Evolutionary conservation across 23 tunicate genomes (phyloP), one percentile per base, ranked within the genome.

Genomic region (Ciona savignyi): DNA sequence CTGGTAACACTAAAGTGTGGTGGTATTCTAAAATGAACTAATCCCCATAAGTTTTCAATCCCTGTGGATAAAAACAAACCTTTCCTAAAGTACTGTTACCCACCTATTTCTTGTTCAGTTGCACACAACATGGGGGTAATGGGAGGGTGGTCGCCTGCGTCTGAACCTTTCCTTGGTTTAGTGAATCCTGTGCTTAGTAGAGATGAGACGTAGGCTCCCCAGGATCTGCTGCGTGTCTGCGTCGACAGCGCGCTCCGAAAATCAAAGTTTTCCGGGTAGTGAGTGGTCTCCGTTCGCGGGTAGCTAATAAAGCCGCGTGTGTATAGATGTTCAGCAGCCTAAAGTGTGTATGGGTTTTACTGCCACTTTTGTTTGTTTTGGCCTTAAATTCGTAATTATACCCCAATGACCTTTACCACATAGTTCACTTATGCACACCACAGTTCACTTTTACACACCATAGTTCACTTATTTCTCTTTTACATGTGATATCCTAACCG

Each of bases 261-360:
- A 62, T 95, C 96, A 62, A 95, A 95, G 65, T 89, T 95, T 28
- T 88, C 96, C 9, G 96, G 78, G 56, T 95, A 95, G 11, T 84
- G 92, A 27, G 96, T 95, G 0, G 99, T 95, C 69, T 95, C 99
- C 6, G 99, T 95, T 35, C 99, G 93, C 31, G 99, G 99, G 74
- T 95, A 95, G 51, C 96, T 88, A 86, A 95, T 95, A 71, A 71
- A 95, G 0, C 99, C 99, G 24, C 76, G 88, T 27, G 98, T 93
- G 81, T 93, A 93, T 25, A 93, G 65, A 11, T 78, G 77, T 68
- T 93, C 98, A 4, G 98, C 98, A 60, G 77, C 69, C 93, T 93
- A n/a, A n/a, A n/a, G n/a, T n/a, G n/a, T n/a, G n/a, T n/a, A n/a
- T n/a, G n/a, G n/a, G n/a, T n/a, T n/a, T n/a, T n/a, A n/a, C n/a